Evolutionary conservation across 1,140 invertebrate genomes (phyloP).

Genomic region (Drosophila nigromelanica): DNA sequence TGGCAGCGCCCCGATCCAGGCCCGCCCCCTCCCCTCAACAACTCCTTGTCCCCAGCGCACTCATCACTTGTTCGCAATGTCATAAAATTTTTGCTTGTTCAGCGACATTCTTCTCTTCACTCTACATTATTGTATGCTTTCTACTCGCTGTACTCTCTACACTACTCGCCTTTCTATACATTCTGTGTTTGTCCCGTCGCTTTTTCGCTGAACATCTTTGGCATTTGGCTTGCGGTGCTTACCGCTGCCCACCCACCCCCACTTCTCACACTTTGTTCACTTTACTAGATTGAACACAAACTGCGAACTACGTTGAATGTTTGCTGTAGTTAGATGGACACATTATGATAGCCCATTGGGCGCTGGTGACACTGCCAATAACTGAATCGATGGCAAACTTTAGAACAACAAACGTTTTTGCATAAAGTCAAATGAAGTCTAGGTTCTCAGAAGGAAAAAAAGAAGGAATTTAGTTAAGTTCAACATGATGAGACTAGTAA

Average conservation of each 20-base stretch:
- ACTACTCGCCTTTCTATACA: not conserved
- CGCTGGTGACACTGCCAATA: constrained; percentile 20
- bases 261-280: constrained; percentile 13
- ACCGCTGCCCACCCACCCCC: constrained; percentile 6
- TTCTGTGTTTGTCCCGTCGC: constrained; percentile 12
- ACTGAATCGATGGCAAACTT: not conserved
- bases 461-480: too few relatives aligned
- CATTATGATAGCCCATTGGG: constrained; percentile 34
- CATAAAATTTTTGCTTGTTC: constrained; percentile 80
- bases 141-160: not conserved
- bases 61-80: constrained; percentile 71
- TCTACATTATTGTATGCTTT: constrained; percentile 39
- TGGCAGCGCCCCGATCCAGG: not conserved
- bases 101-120: constrained; percentile 70
- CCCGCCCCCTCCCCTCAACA: not conserved
- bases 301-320: constrained; percentile 39
- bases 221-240: constrained; percentile 49
- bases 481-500: too few relatives aligned
- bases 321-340: constrained; percentile 44
- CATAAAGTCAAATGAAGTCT: constrained; percentile 1
- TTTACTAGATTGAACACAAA: constrained; percentile 47
- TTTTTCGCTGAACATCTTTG: constrained; percentile 38
- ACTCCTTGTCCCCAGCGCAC: constrained; percentile 13
- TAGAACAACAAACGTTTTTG: constrained; percentile 3
- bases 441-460: not conserved